Evolutionary conservation across 2,888 invertebrate genomes (phyloP), one percentile per base, ranked within the genome.

Genomic region (Cacoxenus indagator): DNA sequence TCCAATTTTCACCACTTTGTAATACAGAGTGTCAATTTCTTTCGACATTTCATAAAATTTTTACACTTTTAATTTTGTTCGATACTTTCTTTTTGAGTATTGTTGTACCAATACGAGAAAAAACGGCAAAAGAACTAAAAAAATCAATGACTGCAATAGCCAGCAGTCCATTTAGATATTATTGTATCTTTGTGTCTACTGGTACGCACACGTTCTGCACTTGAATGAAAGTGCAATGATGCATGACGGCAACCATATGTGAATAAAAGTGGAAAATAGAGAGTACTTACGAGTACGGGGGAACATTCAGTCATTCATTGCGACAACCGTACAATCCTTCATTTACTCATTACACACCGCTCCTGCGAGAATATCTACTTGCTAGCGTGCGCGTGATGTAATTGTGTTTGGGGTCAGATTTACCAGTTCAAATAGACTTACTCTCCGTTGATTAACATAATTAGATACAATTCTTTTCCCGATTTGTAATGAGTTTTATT

Each of bases 381-480:
- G n/a, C n/a, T n/a, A n/a, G 9, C 17, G 22, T 51, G 19, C 17
- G 48, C 19, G 68, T 62, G 68, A n/a, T n/a, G n/a, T n/a, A n/a
- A n/a, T n/a, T 73, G 43, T 48, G 61, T 69, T 67, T 71, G 82
- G 73, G 79, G 78, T 78, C 78, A 81, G 74, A 74, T 72, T 73
- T 77, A 14, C 37, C 19, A 75, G 82, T 79, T 79, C 82, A 81
- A 82, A 76, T 78, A 46, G 80, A n/a, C 46, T 67, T 31, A 43
- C 51, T 67, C 48, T 59, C 59, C 51, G 64, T n/a, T 75, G 76
- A 76, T 76, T 76, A 76, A 77, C 76, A 76, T 76, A 76, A 76
- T 76, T 76, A 76, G 75, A 76, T 73, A 68, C 67, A 46, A 64
- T 57, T 69, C 71, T 62, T 68, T 67, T 57, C 55, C 22, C 62